Evolutionary conservation across 2,888 invertebrate genomes (phyloP).

Genomic region (Acanthosepion esculentum): DNA sequence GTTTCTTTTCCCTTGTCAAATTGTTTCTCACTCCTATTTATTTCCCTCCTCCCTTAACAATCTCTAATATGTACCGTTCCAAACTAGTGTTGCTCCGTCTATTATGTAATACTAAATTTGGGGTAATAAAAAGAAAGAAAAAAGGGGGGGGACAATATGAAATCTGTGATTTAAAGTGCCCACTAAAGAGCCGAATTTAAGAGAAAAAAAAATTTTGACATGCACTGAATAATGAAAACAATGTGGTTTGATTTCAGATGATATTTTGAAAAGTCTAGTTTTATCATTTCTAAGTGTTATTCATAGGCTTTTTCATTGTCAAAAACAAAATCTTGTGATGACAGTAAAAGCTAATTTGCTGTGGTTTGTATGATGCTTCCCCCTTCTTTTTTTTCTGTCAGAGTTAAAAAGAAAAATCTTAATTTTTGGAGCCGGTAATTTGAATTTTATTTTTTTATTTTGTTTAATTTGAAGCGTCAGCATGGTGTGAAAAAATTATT

Average conservation of each 20-base stretch:
- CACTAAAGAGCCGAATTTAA: neutral
- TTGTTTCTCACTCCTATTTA: neutral
- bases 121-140: neutral
- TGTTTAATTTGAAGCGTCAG: neutral
- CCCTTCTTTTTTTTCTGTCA: neutral
- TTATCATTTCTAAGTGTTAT: too few relatives aligned
- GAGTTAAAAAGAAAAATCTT: neutral
- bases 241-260: neutral
- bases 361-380: too few relatives aligned
- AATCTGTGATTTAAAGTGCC: constrained; percentile 21
- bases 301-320: too few relatives aligned
- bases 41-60: neutral
- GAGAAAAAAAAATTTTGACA: neutral
- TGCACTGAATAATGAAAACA: neutral
- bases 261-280: neutral
- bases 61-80: neutral
- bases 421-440: neutral
- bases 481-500: neutral
- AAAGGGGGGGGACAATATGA: too few relatives aligned
- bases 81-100: constrained; percentile 33
- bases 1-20: neutral
- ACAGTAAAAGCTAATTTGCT: too few relatives aligned
- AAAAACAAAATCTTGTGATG: too few relatives aligned
- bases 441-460: neutral
- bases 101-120: neutral